phyloP scores from a whole-genome alignment of 2,888 invertebrate genomes.

The Phalera bucephala region DNA sequence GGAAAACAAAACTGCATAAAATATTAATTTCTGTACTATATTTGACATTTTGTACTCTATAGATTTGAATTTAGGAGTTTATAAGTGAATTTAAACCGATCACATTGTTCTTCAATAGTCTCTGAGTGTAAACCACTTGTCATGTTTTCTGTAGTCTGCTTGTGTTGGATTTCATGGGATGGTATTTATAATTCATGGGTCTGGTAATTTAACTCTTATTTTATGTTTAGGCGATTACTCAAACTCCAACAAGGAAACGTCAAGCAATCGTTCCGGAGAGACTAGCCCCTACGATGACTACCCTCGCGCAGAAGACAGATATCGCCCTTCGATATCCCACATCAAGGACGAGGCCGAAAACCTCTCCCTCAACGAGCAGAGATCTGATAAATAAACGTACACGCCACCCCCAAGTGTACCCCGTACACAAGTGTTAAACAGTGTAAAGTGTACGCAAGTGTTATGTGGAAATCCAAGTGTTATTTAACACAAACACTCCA shows the following conservation, averaged over 20 bases:
- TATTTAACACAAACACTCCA: slow-evolving; percentile 21
- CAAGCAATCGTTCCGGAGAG: slow-evolving; percentile 70
- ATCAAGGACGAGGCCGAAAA: slow-evolving; percentile 79
- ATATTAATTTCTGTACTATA: too few species aligned
- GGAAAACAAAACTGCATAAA: too few species aligned
- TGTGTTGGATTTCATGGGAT: too few species aligned
- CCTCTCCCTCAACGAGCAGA: slow-evolving; percentile 76
- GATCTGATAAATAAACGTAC: slow-evolving; percentile 69
- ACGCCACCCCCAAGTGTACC: slow-evolving; percentile 3
- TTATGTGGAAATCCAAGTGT: slow-evolving; percentile 19
- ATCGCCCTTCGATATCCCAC: slow-evolving; percentile 69
- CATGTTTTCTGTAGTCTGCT: too few species aligned
- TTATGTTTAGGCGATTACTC: too few species aligned
- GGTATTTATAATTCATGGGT: too few species aligned
- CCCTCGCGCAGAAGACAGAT: slow-evolving; percentile 64
- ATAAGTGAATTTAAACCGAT: too few species aligned
- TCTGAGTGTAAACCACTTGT: too few species aligned
- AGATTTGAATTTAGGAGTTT: too few species aligned
- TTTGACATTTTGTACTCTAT: too few species aligned
- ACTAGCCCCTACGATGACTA: slow-evolving; percentile 76
- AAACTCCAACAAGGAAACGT: slow-evolving; percentile 66
- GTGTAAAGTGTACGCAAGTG: slow-evolving; percentile 16
- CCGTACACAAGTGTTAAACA: slow-evolving; percentile 4
- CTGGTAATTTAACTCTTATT: too few species aligned
- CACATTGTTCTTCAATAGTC: too few species aligned